phyloP scores from a whole-genome alignment of 2,113 vertebrate genomes.

The Nestor notabilis region DNA sequence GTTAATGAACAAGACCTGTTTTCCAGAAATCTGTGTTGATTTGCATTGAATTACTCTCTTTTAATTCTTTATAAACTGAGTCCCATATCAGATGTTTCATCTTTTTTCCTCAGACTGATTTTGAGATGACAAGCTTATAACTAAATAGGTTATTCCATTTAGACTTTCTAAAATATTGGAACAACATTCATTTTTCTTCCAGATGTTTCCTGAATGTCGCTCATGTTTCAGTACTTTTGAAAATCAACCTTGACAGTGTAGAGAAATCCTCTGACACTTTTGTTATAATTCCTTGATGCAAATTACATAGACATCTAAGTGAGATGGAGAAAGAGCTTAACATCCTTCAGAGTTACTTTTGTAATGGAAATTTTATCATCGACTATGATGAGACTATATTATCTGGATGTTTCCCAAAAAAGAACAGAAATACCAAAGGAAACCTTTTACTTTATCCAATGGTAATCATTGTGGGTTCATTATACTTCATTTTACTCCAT shows the following conservation, averaged over 20 bases:
- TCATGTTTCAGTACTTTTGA: background rate
- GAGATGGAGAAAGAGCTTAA: background rate
- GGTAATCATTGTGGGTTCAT: background rate
- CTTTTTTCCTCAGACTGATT: background rate
- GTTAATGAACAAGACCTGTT: background rate
- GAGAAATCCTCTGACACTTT: slow-evolving; percentile 11
- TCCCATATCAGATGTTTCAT: background rate
- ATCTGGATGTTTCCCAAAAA: background rate
- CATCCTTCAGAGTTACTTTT: background rate
- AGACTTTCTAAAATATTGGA: background rate
- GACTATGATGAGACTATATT: background rate
- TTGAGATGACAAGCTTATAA: background rate
- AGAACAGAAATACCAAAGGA: background rate
- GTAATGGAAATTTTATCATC: background rate
- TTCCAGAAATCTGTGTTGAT: background rate
- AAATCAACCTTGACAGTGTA: slow-evolving; percentile 19
- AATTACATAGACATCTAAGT: background rate
- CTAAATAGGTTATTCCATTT: background rate
- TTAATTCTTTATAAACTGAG: background rate
- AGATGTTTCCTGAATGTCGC: background rate
- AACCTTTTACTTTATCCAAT: background rate
- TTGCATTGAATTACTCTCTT: background rate
- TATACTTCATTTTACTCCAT: background rate
- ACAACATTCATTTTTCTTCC: background rate
- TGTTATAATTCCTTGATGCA: background rate